Evolutionary conservation across 2,888 invertebrate species (phyloP).

Genomic region (Muscina levida): DNA sequence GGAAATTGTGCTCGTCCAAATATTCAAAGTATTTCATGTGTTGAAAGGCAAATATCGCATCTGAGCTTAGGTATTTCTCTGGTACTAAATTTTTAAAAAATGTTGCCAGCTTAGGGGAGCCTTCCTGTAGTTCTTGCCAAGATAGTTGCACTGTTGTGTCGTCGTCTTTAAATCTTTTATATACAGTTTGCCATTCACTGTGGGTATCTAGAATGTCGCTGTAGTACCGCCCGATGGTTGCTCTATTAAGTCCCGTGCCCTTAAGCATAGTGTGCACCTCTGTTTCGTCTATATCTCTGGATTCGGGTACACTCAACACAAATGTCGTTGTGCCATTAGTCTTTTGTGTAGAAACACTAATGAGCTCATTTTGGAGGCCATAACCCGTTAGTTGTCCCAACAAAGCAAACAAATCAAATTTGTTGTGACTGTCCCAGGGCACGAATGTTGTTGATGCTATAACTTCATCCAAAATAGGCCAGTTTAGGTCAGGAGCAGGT

Average conservation of each 20-base stretch:
- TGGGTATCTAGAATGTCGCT: not conserved
- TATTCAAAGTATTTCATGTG: constrained; percentile 35
- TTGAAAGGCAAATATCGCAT: not conserved
- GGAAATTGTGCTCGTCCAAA: not conserved
- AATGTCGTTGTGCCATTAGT: not conserved
- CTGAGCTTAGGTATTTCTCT: not conserved
- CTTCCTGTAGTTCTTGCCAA: not conserved
- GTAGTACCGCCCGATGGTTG: not conserved
- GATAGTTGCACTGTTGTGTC: not conserved
- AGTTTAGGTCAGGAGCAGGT: too few relatives aligned
- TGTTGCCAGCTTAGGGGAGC: not conserved
- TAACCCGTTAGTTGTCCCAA: constrained; percentile 72
- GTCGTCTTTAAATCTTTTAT: too few relatives aligned
- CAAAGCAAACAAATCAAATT: constrained; percentile 68
- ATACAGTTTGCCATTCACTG: not conserved
- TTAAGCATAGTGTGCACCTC: not conserved
- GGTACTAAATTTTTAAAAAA: not conserved
- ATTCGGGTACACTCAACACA: not conserved
- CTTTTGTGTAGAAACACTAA: constrained; percentile 30
- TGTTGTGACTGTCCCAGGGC: constrained; percentile 64
- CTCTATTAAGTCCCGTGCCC: not conserved
- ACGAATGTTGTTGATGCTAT: constrained; percentile 41
- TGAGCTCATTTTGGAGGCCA: constrained; percentile 66
- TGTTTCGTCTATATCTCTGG: not conserved
- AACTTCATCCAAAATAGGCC: too few relatives aligned